These are phyloP conservation scores for Trididemnum clinides DNA, from an alignment of 23 tunicate genomes.

Conservation along the genomic window DNA sequence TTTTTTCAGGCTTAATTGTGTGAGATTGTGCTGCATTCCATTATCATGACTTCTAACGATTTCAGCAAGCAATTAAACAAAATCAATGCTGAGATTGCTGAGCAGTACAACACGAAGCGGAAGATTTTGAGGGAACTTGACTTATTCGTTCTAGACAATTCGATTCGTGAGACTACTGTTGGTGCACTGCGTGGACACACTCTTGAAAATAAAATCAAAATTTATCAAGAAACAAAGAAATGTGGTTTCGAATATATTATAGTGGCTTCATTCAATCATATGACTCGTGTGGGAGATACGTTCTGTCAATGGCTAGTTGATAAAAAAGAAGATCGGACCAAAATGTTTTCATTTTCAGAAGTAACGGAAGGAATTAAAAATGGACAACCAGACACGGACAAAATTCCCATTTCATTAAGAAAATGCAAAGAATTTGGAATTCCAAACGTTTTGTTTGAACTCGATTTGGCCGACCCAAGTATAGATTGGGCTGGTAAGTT, in stretches of 20 bases:
- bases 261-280: constrained; percentile 24
- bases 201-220: constrained; percentile 24
- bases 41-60: not conserved
- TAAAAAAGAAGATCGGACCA: constrained; percentile 1
- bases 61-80: not conserved
- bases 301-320: constrained; percentile 35
- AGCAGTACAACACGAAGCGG: constrained; percentile 14
- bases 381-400: not conserved
- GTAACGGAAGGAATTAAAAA: not conserved
- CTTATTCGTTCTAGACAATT: constrained; percentile 4
- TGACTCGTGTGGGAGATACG: constrained; percentile 18
- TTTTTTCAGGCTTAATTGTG: too few species aligned
- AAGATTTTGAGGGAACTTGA: not conserved
- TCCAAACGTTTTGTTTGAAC: constrained; percentile 13
- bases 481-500: constrained; percentile 10
- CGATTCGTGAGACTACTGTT: constrained; percentile 33
- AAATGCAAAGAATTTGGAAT: constrained; percentile 22
- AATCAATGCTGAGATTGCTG: not conserved
- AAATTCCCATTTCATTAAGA: constrained; percentile 9
- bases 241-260: constrained; percentile 6
- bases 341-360: constrained; percentile 23
- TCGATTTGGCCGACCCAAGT: constrained; percentile 23
- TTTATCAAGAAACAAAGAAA: constrained; percentile 26
- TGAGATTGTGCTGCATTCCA: too few species aligned
- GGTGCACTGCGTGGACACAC: constrained; percentile 32